A percentile compares a stretch with the other conserved stretches of the same genome.
phyloP scores from a whole-genome alignment of 2,113 vertebrate species.

The Archocentrus centrarchus region DNA sequence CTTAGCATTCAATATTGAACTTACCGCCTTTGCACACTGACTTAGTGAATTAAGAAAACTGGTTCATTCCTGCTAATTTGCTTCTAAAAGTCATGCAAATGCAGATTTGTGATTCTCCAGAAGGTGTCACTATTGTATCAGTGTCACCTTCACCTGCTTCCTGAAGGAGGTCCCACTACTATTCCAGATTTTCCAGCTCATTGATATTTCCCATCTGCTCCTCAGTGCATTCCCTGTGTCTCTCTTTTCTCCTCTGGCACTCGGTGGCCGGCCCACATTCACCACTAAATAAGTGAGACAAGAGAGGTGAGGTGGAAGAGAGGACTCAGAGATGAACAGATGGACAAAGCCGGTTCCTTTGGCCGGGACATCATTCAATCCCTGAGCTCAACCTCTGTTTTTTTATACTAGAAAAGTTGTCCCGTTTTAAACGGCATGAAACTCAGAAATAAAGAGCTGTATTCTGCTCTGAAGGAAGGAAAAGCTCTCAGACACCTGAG shows the following conservation, averaged over 20 bases:
- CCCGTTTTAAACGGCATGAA: background rate
- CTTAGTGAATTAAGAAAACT: background rate
- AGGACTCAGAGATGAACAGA: slow-evolving; percentile 47
- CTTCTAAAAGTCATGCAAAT: background rate
- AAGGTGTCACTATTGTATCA: slow-evolving; percentile 47
- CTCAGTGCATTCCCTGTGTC: slow-evolving; percentile 15
- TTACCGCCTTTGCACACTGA: background rate
- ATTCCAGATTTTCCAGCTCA: slow-evolving; percentile 61
- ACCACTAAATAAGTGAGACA: slow-evolving; percentile 61
- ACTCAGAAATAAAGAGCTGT: background rate
- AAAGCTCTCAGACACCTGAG: background rate
- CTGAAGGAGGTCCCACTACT: background rate
- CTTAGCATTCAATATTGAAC: background rate
- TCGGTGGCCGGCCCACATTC: slow-evolving; percentile 42
- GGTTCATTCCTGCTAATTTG: background rate
- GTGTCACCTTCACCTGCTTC: background rate
- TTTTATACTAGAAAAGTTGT: background rate
- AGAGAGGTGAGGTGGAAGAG: slow-evolving; percentile 69
- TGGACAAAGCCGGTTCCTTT: slow-evolving; percentile 45
- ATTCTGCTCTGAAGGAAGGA: background rate
- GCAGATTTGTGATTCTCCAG: slow-evolving; percentile 21
- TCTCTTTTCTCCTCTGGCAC: slow-evolving; percentile 22
- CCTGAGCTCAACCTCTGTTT: background rate
- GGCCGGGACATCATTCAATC: slow-evolving; percentile 19
- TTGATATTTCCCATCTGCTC: slow-evolving; percentile 67